Evolutionary conservation across 2,113 vertebrate genomes (phyloP).

Genomic region (Pipa parva): DNA sequence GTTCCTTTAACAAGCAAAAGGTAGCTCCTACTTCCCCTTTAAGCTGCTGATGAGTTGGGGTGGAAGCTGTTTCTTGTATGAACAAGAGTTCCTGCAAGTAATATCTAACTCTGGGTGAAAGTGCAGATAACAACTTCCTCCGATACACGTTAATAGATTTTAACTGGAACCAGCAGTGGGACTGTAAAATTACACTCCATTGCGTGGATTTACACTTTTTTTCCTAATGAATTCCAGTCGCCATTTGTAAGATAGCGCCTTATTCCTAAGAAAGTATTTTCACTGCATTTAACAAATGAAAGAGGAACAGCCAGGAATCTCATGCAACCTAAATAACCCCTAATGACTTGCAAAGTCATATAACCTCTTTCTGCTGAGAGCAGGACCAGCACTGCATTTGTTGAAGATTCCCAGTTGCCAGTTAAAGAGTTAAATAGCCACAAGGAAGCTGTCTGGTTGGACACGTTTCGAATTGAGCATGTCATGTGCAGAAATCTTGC

Average conservation of each 20-base stretch:
- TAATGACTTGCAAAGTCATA: neutral
- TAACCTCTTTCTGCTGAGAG: neutral
- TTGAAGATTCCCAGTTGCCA: neutral
- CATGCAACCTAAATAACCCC: neutral
- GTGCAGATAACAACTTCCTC: neutral
- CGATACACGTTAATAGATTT: neutral
- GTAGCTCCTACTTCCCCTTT: too few relatives aligned
- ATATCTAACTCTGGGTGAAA: neutral
- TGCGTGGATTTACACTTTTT: slow-evolving; percentile 1
- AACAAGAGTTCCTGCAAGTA: neutral
- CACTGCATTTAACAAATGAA: neutral
- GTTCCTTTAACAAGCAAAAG: too few relatives aligned
- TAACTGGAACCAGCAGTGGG: neutral
- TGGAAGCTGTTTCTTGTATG: neutral
- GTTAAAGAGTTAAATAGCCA: neutral
- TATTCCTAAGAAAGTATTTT: neutral
- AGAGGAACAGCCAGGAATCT: neutral
- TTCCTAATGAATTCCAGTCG: neutral
- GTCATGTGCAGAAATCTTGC: slow-evolving; percentile 7
- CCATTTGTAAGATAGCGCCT: neutral
- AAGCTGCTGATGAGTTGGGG: neutral
- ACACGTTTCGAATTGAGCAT: neutral
- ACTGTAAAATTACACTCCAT: slow-evolving; percentile 2
- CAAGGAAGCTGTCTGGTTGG: neutral
- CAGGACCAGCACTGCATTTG: neutral